Evolutionary conservation across 2,113 vertebrate species (phyloP).

Genomic region (Laterallus jamaicensis): DNA sequence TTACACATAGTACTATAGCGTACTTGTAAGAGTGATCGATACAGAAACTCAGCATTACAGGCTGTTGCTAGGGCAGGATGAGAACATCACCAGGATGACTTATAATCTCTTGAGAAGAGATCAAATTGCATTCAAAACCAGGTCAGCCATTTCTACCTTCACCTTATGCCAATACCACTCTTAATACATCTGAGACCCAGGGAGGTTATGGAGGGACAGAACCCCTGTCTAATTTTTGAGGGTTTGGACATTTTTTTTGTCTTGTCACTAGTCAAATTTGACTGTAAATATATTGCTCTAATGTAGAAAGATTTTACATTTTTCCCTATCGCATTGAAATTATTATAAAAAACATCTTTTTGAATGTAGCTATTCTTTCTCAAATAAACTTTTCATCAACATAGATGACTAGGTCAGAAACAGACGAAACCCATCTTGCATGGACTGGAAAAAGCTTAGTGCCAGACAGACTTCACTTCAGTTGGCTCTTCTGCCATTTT

Average conservation of each 20-base stretch:
- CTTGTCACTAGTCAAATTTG: not conserved
- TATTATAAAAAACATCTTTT: not conserved
- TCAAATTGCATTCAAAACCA: not conserved
- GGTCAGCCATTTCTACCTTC: not conserved
- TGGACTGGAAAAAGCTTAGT: not conserved
- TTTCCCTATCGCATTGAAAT: not conserved
- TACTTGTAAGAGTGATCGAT: not conserved
- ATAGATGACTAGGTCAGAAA: too few species aligned
- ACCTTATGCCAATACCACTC: not conserved
- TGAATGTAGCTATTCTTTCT: not conserved
- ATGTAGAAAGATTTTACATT: not conserved
- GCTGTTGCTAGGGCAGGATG: not conserved
- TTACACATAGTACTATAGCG: not conserved
- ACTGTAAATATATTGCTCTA: not conserved
- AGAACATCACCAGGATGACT: not conserved
- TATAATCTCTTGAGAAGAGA: not conserved
- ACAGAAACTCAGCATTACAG: not conserved
- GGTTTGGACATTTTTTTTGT: not conserved
- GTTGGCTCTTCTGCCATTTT: not conserved
- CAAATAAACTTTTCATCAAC: not conserved
- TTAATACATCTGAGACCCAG: not conserved
- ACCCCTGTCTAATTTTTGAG: not conserved
- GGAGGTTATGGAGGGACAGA: not conserved
- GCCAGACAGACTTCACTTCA: not conserved
- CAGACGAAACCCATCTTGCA: too few species aligned